These are phyloP conservation scores for Sitta carolinensis DNA, from an alignment of 2,797 vertebrate species.

Conservation along the genomic window DNA sequence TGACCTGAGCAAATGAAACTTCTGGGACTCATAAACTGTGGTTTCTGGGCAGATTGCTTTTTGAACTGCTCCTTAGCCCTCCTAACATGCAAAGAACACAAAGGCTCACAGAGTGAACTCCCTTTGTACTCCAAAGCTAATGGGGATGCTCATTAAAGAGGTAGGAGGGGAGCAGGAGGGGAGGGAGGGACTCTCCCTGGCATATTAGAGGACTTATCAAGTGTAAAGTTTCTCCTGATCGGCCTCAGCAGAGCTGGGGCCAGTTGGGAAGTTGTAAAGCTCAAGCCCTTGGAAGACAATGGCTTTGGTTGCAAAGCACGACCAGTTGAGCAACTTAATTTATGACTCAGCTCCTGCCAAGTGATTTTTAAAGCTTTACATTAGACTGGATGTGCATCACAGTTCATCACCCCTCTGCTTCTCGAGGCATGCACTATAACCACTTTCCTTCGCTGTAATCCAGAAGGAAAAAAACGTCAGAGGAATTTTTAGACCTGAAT, in stretches of 20 bases:
- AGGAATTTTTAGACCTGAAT: conserved; percentile 61
- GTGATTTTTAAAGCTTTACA: conserved; percentile 14
- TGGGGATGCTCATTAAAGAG: conserved; percentile 16
- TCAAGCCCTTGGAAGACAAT: background rate
- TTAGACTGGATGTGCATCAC: background rate
- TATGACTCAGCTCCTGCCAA: conserved; percentile 31
- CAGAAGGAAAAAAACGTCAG: background rate
- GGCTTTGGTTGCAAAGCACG: background rate
- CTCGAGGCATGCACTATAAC: background rate
- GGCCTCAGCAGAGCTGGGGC: background rate
- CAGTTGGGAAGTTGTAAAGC: background rate
- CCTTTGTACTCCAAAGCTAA: conserved; percentile 66
- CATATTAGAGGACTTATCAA: conserved; percentile 19
- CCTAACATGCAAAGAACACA: conserved; percentile 69
- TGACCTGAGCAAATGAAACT: conserved; percentile 80
- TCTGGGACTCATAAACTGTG: conserved; percentile 81
- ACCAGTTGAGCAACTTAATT: conserved; percentile 21
- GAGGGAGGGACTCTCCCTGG: background rate
- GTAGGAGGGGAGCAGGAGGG: background rate
- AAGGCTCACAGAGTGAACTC: conserved; percentile 70
- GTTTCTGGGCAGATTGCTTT: conserved; percentile 80
- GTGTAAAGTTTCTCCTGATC: conserved; percentile 7
- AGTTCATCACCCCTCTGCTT: conserved; percentile 13
- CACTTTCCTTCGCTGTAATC: background rate
- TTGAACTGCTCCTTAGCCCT: conserved; percentile 74